Evolutionary conservation across 2,113 vertebrate species (phyloP).

Genomic region (Actenoides hombroni): DNA sequence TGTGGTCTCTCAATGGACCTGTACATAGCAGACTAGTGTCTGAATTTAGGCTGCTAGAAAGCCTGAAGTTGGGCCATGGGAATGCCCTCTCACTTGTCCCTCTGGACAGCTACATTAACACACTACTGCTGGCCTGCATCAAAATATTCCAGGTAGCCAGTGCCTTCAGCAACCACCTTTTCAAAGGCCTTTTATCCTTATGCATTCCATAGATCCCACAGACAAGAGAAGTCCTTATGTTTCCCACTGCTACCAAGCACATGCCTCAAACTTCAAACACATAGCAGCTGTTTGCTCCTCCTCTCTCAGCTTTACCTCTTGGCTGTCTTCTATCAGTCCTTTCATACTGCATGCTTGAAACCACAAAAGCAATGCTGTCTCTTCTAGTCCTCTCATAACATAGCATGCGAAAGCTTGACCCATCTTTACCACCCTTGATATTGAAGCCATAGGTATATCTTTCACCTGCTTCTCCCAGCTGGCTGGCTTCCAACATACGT

Average conservation of each 20-base stretch:
- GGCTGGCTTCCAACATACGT: not conserved
- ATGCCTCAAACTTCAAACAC: not conserved
- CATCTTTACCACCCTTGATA: not conserved
- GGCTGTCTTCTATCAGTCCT: not conserved
- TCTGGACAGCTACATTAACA: no score
- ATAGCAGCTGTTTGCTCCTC: not conserved
- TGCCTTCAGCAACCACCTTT: not conserved
- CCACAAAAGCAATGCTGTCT: not conserved
- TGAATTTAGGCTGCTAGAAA: not conserved
- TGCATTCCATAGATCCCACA: fast-evolving
- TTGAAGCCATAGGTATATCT: not conserved
- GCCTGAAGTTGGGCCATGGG: not conserved
- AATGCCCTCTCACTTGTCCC: not conserved
- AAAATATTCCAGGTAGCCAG: not conserved
- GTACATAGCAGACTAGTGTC: not conserved
- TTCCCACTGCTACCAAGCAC: not conserved
- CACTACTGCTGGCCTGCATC: not conserved
- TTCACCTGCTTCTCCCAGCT: not conserved
- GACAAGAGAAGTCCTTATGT: not conserved
- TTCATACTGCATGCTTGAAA: not conserved
- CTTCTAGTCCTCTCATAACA: not conserved
- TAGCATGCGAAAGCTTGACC: not conserved
- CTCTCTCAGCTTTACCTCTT: not conserved
- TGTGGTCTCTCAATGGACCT: not conserved
- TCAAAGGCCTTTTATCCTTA: not conserved